These are phyloP conservation scores for Nowickia ferox DNA, from an alignment of 2,888 invertebrate genomes.

Conservation along the genomic window DNA sequence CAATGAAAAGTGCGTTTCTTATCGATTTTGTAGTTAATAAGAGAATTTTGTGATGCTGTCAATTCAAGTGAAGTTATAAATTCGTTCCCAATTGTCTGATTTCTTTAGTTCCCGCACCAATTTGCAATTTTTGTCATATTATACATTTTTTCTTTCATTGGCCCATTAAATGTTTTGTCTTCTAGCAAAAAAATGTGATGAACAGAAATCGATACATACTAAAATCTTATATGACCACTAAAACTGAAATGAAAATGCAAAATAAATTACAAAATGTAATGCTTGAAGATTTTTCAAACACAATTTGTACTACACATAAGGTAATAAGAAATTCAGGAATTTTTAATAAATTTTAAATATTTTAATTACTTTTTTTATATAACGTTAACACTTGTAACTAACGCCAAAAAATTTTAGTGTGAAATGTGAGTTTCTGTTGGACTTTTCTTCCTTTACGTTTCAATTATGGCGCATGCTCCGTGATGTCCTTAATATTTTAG, in stretches of 20 bases:
- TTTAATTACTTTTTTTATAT: slow-evolving; percentile 70
- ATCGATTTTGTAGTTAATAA: slow-evolving; percentile 55
- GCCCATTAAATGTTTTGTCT: slow-evolving; percentile 58
- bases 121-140: slow-evolving; percentile 54
- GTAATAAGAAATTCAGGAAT: background rate
- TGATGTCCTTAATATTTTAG: slow-evolving; percentile 27
- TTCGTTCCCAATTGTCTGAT: slow-evolving; percentile 32
- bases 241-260: slow-evolving; percentile 66
- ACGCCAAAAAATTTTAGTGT: slow-evolving; percentile 71
- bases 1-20: slow-evolving; percentile 36
- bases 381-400: slow-evolving; percentile 70
- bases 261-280: slow-evolving; percentile 18
- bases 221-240: slow-evolving; percentile 60
- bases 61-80: slow-evolving; percentile 34
- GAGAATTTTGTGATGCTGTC: slow-evolving; percentile 17
- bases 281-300: background rate
- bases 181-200: slow-evolving; percentile 62
- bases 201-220: slow-evolving; percentile 70
- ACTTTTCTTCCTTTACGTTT: slow-evolving; percentile 57
- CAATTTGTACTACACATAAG: background rate
- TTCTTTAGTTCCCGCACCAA: slow-evolving; percentile 51
- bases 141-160: slow-evolving; percentile 63
- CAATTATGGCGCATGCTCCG: slow-evolving; percentile 56
- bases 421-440: slow-evolving; percentile 63
- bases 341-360: background rate